phyloP scores from a whole-genome alignment of 30 jellyfish, hydroid and myxozoan species.

The Rhopilema esculentum region DNA sequence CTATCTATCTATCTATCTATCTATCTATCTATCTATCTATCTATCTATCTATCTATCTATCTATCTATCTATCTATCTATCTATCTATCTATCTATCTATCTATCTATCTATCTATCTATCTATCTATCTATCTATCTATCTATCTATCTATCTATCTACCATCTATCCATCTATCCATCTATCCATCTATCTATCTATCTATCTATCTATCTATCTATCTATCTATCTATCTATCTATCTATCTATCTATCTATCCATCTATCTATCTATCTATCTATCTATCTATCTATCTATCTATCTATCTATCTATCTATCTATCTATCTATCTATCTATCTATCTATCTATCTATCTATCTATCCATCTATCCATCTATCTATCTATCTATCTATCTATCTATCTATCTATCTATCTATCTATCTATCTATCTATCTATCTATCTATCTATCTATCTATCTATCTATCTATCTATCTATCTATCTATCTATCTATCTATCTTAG shows the following conservation, averaged over 20 bases:
- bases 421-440: constrained; percentile 29
- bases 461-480: too few relatives aligned
- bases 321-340: constrained; percentile 25
- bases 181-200: not conserved
- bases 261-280: not conserved
- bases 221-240: not conserved
- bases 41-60: not conserved
- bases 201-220: not conserved
- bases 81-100: constrained; percentile 9
- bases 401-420: constrained; percentile 29
- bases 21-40: constrained; percentile 10
- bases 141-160: constrained; percentile 14
- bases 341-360: too few relatives aligned
- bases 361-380: too few relatives aligned
- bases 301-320: constrained; percentile 26
- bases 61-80: constrained; percentile 5
- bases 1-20: constrained; percentile 19
- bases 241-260: not conserved
- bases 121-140: constrained; percentile 12
- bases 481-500: not conserved
- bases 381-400: constrained; percentile 29
- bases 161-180: not conserved
- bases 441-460: too few relatives aligned
- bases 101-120: constrained; percentile 9
- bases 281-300: not conserved